Evolutionary conservation across 2,888 invertebrate genomes (phyloP).

Genomic region (Leptarthrus brevirostris): DNA sequence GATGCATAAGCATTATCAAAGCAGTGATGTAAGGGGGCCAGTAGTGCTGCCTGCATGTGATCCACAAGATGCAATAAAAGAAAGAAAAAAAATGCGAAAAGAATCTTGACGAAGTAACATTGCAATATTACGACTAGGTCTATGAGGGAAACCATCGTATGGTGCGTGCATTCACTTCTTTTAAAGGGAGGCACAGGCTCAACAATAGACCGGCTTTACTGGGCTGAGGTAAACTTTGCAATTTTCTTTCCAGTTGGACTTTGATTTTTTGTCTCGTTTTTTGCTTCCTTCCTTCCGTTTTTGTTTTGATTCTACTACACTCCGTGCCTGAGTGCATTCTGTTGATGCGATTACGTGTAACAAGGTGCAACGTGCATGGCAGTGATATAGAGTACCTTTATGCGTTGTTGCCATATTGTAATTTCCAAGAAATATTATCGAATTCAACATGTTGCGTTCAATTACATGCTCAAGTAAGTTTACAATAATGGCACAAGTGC

Average conservation of each 20-base stretch:
- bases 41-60: constrained; percentile 24
- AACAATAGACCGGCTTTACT: not conserved
- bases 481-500: no score
- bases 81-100: not conserved
- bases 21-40: constrained; percentile 45
- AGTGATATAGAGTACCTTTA: not conserved
- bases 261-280: not conserved
- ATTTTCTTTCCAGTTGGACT: not conserved
- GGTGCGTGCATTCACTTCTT: not conserved
- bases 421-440: no score
- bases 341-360: constrained; percentile 12
- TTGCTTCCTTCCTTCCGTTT: constrained; percentile 40
- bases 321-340: constrained; percentile 15
- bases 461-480: no score
- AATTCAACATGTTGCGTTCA: no score
- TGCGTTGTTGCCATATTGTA: not conserved
- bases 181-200: not conserved
- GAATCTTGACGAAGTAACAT: not conserved
- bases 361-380: constrained; percentile 22
- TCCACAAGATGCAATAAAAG: not conserved
- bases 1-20: constrained; percentile 37
- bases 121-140: not conserved
- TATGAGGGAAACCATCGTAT: not conserved
- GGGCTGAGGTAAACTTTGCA: not conserved
- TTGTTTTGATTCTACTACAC: constrained; percentile 12